Percentiles rank a stretch among this genome's conserved stretches.
Conservation (phyloP, 1,140 invertebrate species). For the Cotesia typhae region DNA sequence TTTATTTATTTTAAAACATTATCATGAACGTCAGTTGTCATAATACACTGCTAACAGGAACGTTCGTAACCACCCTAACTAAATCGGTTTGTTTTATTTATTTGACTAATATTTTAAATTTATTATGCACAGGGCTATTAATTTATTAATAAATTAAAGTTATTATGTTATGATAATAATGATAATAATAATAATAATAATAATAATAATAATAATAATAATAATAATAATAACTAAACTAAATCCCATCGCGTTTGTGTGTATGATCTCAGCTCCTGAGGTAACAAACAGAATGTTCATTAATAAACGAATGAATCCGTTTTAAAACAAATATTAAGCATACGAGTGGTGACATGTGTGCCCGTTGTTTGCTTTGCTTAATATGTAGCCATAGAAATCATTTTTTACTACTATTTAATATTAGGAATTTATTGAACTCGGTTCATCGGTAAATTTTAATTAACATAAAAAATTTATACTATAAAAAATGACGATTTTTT, state of each 20-base stretch:
- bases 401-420: constrained; percentile 28
- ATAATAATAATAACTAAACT: constrained; percentile 40
- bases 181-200: constrained; percentile 8
- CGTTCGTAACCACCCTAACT: no score
- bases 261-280: constrained; percentile 66
- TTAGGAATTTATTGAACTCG: not conserved
- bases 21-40: constrained; percentile 14
- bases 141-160: constrained; percentile 23
- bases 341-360: constrained; percentile 44
- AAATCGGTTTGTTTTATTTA: no score
- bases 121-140: not conserved
- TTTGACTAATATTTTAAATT: constrained; percentile 10
- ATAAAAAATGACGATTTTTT: constrained; percentile 7
- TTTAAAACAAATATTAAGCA: constrained; percentile 25
- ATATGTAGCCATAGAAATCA: constrained; percentile 38
- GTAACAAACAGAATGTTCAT: constrained; percentile 52
- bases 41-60: no score
- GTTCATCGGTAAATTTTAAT: no score
- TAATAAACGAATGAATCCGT: constrained; percentile 39
- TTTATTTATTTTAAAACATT: constrained; percentile 28
- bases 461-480: no score
- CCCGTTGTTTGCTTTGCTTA: constrained; percentile 46
- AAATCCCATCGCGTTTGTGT: constrained; percentile 48
- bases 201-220: constrained; percentile 39
- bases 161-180: constrained; percentile 14